phyloP scores from a whole-genome alignment of 2,888 invertebrate species.

The Andrena bucephala region DNA sequence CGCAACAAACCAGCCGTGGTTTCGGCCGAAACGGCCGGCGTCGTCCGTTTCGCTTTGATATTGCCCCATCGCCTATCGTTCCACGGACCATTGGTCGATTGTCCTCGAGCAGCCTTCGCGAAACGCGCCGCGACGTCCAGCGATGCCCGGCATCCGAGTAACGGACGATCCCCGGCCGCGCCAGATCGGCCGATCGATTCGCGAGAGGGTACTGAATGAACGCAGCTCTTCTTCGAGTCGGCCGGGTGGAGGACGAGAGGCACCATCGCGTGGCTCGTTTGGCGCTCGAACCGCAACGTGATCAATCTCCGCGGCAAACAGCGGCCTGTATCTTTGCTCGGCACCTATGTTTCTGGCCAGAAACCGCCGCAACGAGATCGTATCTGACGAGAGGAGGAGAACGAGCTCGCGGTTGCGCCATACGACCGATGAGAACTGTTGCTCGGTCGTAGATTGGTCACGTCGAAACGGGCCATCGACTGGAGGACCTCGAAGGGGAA shows the following conservation, averaged over 20 bases:
- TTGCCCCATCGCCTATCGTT: slow-evolving; percentile 23
- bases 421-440: slow-evolving; percentile 50
- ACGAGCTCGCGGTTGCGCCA: slow-evolving; percentile 61
- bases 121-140: background rate
- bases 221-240: slow-evolving; percentile 23
- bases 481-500: slow-evolving; percentile 26
- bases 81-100: background rate
- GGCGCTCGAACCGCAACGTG: slow-evolving; percentile 62
- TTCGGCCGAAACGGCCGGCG: slow-evolving; percentile 55
- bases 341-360: slow-evolving; percentile 67
- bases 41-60: slow-evolving; percentile 59
- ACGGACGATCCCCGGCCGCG: background rate
- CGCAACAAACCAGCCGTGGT: slow-evolving; percentile 45
- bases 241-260: slow-evolving; percentile 42
- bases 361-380: slow-evolving; percentile 66
- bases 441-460: slow-evolving; percentile 56
- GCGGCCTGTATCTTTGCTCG: slow-evolving; percentile 66
- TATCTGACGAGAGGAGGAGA: slow-evolving; percentile 57
- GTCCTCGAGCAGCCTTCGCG: background rate
- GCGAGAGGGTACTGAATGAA: slow-evolving; percentile 13
- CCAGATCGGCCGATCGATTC: background rate
- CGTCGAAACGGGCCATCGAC: slow-evolving; percentile 54
- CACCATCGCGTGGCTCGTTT: slow-evolving; percentile 59
- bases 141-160: background rate
- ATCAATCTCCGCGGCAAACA: slow-evolving; percentile 71